These are phyloP conservation scores for Dendroctonus valens DNA, from an alignment of 1,140 invertebrate genomes.

Conservation along the genomic window DNA sequence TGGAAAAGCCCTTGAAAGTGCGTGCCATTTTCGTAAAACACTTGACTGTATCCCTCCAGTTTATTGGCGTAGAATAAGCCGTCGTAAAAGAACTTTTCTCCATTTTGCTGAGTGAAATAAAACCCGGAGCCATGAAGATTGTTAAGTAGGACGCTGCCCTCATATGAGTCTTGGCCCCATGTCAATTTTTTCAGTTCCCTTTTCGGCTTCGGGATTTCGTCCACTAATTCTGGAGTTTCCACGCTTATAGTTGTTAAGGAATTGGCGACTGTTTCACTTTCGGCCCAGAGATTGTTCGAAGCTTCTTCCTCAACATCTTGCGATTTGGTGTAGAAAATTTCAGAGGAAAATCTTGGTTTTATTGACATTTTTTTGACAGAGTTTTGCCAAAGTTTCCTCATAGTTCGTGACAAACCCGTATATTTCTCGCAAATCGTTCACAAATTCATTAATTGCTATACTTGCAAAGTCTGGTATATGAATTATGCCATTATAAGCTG, in stretches of 20 bases:
- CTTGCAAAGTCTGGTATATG: too few relatives aligned
- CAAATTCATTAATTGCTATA: too few relatives aligned
- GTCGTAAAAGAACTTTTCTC: conserved; percentile 50
- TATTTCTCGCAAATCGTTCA: too few relatives aligned
- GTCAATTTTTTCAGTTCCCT: conserved; percentile 34
- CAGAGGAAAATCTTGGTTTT: background rate
- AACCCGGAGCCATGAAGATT: conserved; percentile 53
- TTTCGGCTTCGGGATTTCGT: background rate
- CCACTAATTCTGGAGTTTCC: background rate
- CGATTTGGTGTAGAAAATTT: background rate
- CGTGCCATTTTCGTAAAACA: conserved; percentile 52
- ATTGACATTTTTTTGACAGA: background rate
- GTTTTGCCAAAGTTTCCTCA: too few relatives aligned
- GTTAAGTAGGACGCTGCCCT: conserved; percentile 48
- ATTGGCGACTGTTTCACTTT: too few relatives aligned
- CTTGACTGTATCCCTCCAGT: conserved; percentile 54
- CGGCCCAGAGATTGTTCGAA: too few relatives aligned
- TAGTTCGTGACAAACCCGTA: too few relatives aligned
- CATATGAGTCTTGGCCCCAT: conserved; percentile 37
- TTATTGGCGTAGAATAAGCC: conserved; percentile 54
- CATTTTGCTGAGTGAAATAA: conserved; percentile 46
- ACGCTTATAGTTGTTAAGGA: too few relatives aligned
- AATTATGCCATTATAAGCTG: too few relatives aligned
- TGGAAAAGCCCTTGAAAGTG: conserved; percentile 52
- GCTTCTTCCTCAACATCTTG: background rate